Evolutionary conservation across 1,140 invertebrate species (phyloP).

Genomic region (Chironomus striatipennis): DNA sequence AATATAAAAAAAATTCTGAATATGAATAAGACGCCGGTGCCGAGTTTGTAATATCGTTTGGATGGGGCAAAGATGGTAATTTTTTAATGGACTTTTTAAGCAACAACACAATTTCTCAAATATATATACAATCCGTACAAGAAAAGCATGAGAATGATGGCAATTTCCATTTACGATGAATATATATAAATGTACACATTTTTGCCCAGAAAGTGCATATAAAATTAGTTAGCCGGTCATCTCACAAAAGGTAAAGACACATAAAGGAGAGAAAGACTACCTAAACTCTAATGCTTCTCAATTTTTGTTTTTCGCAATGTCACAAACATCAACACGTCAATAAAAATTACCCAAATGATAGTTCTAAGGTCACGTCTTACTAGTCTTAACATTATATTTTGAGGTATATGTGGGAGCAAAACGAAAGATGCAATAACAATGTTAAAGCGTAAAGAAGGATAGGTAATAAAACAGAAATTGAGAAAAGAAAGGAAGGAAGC

Average conservation of each 20-base stretch:
- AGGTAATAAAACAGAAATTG: neutral
- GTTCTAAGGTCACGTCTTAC: neutral
- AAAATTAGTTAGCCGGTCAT: neutral
- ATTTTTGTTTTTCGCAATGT: neutral
- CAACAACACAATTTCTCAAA: neutral
- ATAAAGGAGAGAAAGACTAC: no score
- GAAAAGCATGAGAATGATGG: neutral
- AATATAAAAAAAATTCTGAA: neutral
- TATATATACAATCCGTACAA: neutral
- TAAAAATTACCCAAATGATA: neutral
- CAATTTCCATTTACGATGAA: neutral
- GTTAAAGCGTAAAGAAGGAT: neutral
- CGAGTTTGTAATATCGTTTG: neutral
- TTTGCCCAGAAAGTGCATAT: neutral
- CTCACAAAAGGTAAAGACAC: no score
- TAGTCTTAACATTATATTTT: no score
- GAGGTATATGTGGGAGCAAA: neutral
- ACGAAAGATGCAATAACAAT: neutral
- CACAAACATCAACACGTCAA: conserved; percentile 4
- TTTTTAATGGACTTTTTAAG: conserved; percentile 14
- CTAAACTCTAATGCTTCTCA: neutral
- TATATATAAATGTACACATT: neutral
- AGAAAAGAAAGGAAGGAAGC: neutral
- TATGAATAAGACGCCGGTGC: conserved; percentile 11
- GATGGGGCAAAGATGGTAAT: neutral